A percentile compares a stretch with the other conserved stretches of the same genome.
These are phyloP conservation scores for Muscina levida DNA, from an alignment of 2,888 invertebrate genomes.

Conservation along the genomic window DNA sequence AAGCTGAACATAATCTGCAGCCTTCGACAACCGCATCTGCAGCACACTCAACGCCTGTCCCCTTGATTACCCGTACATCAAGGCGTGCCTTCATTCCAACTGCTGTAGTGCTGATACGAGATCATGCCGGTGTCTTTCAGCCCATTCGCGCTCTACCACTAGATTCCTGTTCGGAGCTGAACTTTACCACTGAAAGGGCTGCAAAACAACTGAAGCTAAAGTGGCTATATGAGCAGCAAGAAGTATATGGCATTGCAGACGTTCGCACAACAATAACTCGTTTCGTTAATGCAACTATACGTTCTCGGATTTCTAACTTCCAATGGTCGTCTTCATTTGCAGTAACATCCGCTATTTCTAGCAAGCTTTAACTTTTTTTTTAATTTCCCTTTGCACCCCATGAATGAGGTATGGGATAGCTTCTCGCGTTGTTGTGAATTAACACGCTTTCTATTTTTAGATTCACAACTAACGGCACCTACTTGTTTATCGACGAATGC, in stretches of 20 bases:
- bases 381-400: no score
- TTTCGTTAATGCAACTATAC: constrained; percentile 33
- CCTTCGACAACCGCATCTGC: no score
- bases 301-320: no score
- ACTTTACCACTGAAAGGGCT: constrained; percentile 53
- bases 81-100: constrained; percentile 36
- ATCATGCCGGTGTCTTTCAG: constrained; percentile 34
- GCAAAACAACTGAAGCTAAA: constrained; percentile 52
- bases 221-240: constrained; percentile 19
- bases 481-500: no score
- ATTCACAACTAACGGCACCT: no score
- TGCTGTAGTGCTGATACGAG: constrained; percentile 41
- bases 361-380: no score
- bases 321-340: constrained; percentile 47
- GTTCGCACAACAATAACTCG: constrained; percentile 44
- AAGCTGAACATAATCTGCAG: no score
- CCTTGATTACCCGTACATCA: neutral
- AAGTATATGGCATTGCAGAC: constrained; percentile 53
- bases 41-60: no score
- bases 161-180: no score
- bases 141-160: constrained; percentile 46
- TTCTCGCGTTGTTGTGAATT: no score
- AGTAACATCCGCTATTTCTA: constrained; percentile 53
- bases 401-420: no score
- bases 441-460: no score